phyloP scores from a whole-genome alignment of 2,888 invertebrate genomes.

The Callinectes sapidus region DNA sequence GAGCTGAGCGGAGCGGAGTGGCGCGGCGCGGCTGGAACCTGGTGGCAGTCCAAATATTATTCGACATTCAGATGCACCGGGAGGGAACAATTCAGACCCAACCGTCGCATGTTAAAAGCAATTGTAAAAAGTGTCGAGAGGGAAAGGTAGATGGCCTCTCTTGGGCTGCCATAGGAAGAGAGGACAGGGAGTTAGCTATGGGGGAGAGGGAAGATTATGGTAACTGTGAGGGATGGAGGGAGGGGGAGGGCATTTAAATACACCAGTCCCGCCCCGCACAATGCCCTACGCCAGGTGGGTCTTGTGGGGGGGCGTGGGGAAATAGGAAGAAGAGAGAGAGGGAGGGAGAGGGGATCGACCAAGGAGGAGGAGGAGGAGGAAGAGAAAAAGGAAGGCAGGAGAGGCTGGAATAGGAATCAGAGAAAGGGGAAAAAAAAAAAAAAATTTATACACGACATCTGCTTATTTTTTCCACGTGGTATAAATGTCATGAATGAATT shows the following conservation, averaged over 20 bases:
- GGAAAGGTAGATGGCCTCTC: background rate
- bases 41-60: slow-evolving; percentile 60
- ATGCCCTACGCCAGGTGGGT: background rate
- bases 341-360: background rate
- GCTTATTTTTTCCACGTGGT: background rate
- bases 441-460: background rate
- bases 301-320: background rate
- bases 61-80: slow-evolving; percentile 53
- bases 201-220: background rate
- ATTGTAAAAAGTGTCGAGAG: slow-evolving; percentile 45
- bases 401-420: background rate
- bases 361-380: background rate
- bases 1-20: too few relatives aligned
- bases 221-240: too few relatives aligned
- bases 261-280: background rate
- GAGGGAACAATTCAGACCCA: slow-evolving; percentile 50
- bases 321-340: background rate
- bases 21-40: background rate
- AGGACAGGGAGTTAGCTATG: background rate
- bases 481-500: background rate
- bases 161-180: background rate
- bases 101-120: slow-evolving; percentile 50
- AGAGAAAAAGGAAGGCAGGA: background rate
- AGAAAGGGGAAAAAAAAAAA: too few relatives aligned
- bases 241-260: background rate